These are phyloP conservation scores for Papilio elwesi DNA, from an alignment of 2,888 invertebrate species.

Conservation along the genomic window DNA sequence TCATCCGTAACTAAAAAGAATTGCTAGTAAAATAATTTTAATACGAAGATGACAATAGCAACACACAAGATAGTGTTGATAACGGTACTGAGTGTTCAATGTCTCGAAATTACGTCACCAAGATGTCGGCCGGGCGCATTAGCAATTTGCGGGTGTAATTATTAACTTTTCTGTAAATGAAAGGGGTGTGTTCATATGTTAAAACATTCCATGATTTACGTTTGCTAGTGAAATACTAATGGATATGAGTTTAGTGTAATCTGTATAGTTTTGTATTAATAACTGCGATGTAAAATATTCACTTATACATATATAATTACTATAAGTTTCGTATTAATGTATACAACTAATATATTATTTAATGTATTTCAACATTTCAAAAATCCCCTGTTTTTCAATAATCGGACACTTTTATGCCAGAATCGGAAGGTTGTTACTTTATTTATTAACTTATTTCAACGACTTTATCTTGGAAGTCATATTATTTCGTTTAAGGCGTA, in stretches of 20 bases:
- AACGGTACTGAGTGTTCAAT: not conserved
- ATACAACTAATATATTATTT: constrained; percentile 53
- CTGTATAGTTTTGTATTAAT: not conserved
- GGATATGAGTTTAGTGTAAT: not conserved
- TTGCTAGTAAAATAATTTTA: too few relatives aligned
- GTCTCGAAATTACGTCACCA: too few relatives aligned
- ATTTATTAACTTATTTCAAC: constrained; percentile 24
- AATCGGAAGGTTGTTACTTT: constrained; percentile 29
- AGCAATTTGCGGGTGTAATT: too few relatives aligned
- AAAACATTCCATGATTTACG: constrained; percentile 34
- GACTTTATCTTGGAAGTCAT: not conserved
- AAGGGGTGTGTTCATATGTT: constrained; percentile 26
- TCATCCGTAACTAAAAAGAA: too few relatives aligned
- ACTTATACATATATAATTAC: not conserved
- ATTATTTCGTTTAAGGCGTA: not conserved
- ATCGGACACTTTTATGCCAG: constrained; percentile 23
- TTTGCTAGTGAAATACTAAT: not conserved
- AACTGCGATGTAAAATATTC: constrained; percentile 26
- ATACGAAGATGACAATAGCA: too few relatives aligned
- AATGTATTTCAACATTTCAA: constrained; percentile 16
- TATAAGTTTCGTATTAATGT: constrained; percentile 48
- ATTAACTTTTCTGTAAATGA: not conserved
- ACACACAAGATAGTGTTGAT: too few relatives aligned
- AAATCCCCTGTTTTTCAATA: constrained; percentile 15
- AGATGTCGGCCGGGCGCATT: too few relatives aligned